phyloP scores from a whole-genome alignment of 2,113 vertebrate species.

The Pao palembangensis region DNA sequence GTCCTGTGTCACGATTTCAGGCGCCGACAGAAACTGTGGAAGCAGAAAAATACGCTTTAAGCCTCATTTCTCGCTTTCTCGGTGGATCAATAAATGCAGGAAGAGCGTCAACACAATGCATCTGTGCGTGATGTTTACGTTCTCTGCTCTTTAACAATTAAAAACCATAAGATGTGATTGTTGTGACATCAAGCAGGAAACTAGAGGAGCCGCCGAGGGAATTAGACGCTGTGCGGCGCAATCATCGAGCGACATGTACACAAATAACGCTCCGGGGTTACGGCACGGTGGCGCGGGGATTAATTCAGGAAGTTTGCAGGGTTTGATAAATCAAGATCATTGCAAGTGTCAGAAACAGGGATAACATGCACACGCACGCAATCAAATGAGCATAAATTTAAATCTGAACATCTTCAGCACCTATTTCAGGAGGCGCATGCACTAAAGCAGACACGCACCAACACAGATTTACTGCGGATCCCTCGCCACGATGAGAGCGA shows the following conservation, averaged over 20 bases:
- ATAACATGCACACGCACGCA: constrained; percentile 14
- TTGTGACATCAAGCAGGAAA: constrained; percentile 19
- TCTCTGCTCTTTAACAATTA: constrained; percentile 39
- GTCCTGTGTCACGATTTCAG: no score
- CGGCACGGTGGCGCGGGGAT: constrained; percentile 24
- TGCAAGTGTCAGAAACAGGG: constrained; percentile 45
- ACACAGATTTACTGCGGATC: constrained; percentile 42
- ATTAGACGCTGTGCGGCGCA: constrained; percentile 18
- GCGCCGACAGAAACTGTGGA: no score
- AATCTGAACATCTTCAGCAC: constrained; percentile 33
- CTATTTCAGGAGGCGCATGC: neutral
- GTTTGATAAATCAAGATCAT: constrained; percentile 62
- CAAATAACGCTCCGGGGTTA: constrained; percentile 16
- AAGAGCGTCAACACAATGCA: constrained; percentile 45
- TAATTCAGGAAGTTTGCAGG: constrained; percentile 30
- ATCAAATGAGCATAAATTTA: constrained; percentile 43
- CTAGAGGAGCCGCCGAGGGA: constrained; percentile 17
- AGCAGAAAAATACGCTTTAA: no score
- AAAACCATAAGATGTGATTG: neutral
- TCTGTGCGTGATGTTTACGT: constrained; percentile 29
- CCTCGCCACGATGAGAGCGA: constrained; percentile 44
- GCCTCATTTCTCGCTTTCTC: no score
- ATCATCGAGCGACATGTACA: constrained; percentile 21
- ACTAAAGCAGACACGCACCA: constrained; percentile 23
- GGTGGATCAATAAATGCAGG: neutral